Base-by-base conservation (phyloP, 2,113 vertebrate species). In the Vidua macroura region DNA sequence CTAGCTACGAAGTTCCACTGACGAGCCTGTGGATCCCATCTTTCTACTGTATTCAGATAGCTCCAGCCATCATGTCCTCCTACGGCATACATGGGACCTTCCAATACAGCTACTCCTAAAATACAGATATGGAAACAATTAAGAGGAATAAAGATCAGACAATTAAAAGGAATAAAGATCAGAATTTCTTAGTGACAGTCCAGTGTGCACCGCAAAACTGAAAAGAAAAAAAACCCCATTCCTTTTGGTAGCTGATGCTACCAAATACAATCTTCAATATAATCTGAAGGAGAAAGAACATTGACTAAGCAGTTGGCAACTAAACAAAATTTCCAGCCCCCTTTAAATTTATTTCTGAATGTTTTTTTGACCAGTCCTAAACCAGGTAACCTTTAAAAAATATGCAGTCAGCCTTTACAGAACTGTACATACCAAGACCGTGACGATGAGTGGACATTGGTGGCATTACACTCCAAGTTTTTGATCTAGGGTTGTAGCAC, bases 1-100 rank as follows among this genome's bases (percentile, higher is more conserved):
- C 99, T 99, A 39, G 99, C 99, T 28, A 99, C 99, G 37, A 99
- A 99, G 95, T 99, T 99, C 99, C 99, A 99, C 93, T 99, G 99
- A 39, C 99, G 98, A 87, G 99, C 99, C 96, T 99, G 99, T n/a
- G 99, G 99, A 95, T 99, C 99, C 99, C 99, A 99, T 95, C 99
- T 98, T 93, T 99, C 99, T 74, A 99, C 99, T 6, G 99, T 99
- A n/a, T 99, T 99, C 90, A 99, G 98, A 91, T 99, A 99, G 96
- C 99, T 99, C 99, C 99, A 99, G 77, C 99, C 99, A 72, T 99
- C 99, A 10, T 99, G 99, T 78, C 99, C 99, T 80, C 99, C 99
- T 13, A 99, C 98, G 18, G 99, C 99, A 43, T 99, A 99, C 99
- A 99, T 99, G 56, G 99, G 99, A 41, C 99, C 99, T 97, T 99